Percentiles rank a stretch among this genome's conserved stretches.
These are phyloP conservation scores for Anser brachyrhynchus DNA, from an alignment of 2,113 vertebrate genomes.

Conservation along the genomic window DNA sequence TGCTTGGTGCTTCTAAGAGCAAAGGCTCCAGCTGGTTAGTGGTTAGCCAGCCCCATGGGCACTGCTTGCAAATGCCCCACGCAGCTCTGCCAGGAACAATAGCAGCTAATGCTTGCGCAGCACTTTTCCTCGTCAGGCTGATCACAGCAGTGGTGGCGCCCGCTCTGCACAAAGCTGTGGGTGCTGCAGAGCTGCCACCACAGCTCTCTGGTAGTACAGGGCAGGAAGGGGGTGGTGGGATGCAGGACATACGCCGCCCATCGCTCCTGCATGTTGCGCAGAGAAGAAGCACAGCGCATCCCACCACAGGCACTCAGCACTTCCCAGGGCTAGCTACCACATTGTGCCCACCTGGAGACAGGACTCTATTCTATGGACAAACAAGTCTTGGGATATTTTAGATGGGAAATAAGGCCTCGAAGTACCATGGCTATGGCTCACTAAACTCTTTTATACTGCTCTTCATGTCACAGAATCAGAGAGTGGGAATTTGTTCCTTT, in stretches of 20 bases:
- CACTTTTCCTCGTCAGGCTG: neutral
- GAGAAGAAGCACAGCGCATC: neutral
- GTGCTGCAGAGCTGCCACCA: neutral
- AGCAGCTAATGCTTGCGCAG: neutral
- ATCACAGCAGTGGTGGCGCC: neutral
- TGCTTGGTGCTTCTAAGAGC: neutral
- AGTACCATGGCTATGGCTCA: neutral
- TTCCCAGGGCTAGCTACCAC: neutral
- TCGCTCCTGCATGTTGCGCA: neutral
- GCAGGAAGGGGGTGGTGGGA: accelerated
- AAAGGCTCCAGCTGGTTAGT: neutral
- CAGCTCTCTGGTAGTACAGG: neutral
- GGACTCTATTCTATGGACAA: neutral
- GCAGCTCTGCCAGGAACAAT: neutral
- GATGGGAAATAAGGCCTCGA: neutral
- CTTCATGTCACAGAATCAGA: neutral
- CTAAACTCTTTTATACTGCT: neutral
- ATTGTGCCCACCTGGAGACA: neutral
- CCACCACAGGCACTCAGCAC: neutral
- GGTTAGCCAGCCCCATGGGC: neutral
- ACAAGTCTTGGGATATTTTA: neutral
- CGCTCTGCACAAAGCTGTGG: accelerated
- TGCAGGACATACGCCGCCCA: accelerated
- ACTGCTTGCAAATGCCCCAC: neutral
- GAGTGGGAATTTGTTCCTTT: neutral